Conservation (phyloP, 2,888 invertebrate species). For the Epistrophe eligans region DNA sequence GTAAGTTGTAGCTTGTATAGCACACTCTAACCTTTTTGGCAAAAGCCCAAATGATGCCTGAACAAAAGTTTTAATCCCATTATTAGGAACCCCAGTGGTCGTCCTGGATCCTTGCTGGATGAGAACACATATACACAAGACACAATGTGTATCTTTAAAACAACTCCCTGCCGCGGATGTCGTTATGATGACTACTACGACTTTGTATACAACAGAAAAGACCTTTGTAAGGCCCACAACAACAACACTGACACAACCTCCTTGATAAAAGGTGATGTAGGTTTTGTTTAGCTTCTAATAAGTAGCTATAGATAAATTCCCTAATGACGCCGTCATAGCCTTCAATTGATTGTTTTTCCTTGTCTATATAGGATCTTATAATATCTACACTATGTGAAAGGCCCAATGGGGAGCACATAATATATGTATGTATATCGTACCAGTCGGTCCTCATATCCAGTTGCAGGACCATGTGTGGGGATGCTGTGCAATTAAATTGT, state of each 20-base stretch:
- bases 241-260: conserved; percentile 9
- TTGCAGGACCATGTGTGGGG: conserved; percentile 26
- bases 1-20: conserved; percentile 51
- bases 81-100: conserved; percentile 49
- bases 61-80: conserved; percentile 74
- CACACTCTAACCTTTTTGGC: conserved; percentile 58
- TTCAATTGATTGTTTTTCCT: conserved; percentile 47
- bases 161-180: conserved; percentile 47
- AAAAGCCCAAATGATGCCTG: conserved; percentile 63
- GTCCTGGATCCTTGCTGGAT: neutral
- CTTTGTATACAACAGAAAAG: neutral
- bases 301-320: conserved; percentile 68
- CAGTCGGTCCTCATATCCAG: neutral
- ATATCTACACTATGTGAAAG: neutral
- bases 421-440: neutral
- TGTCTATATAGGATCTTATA: conserved; percentile 25
- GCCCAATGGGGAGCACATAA: neutral
- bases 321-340: conserved; percentile 65
- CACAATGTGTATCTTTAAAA: conserved; percentile 38
- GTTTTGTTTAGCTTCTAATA: conserved; percentile 50
- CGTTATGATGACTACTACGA: conserved; percentile 4
- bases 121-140: neutral
- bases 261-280: conserved; percentile 44
- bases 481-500: conserved; percentile 71
- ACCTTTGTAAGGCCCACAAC: conserved; percentile 12